phyloP scores from a whole-genome alignment of 37 sponge, comb jelly and placozoan species.

The Chondrosia reniformis region DNA sequence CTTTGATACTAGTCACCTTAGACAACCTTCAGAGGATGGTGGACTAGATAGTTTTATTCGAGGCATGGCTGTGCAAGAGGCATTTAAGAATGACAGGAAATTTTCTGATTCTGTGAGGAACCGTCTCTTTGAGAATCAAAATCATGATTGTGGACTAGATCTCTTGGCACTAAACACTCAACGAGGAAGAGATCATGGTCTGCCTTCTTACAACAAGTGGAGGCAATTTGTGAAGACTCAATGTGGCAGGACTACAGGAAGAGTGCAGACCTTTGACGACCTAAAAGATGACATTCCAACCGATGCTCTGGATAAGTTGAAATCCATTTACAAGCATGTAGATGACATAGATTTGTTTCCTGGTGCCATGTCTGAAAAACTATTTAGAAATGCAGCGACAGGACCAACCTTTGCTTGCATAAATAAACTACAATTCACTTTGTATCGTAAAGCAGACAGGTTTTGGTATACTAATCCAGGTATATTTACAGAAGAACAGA shows the following conservation, averaged over 20 bases:
- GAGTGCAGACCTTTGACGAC: neutral
- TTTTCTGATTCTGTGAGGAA: constrained; percentile 56
- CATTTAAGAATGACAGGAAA: constrained; percentile 61
- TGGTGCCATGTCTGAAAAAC: constrained; percentile 77
- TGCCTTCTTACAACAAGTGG: constrained; percentile 73
- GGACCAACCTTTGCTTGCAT: constrained; percentile 90
- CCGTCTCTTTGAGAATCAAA: constrained; percentile 52
- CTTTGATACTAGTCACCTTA: constrained; percentile 46
- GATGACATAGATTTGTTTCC: constrained; percentile 85
- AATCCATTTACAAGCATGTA: constrained; percentile 50
- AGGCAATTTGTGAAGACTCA: neutral
- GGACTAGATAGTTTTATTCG: constrained; percentile 78
- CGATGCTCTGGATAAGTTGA: neutral
- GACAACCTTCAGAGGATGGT: constrained; percentile 36
- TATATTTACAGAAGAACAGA: constrained; percentile 55
- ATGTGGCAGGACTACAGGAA: neutral
- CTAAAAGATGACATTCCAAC: neutral
- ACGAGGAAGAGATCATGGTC: constrained; percentile 90
- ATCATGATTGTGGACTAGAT: constrained; percentile 55
- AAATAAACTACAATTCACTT: constrained; percentile 44
- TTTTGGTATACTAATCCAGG: constrained; percentile 67
- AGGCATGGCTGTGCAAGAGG: constrained; percentile 51
- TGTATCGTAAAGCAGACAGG: constrained; percentile 64
- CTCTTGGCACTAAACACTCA: constrained; percentile 86
- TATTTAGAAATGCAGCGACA: constrained; percentile 38